Evolutionary conservation across 2,888 invertebrate genomes (phyloP), one percentile per base, ranked within the genome.

Genomic region (Pteria penguin): DNA sequence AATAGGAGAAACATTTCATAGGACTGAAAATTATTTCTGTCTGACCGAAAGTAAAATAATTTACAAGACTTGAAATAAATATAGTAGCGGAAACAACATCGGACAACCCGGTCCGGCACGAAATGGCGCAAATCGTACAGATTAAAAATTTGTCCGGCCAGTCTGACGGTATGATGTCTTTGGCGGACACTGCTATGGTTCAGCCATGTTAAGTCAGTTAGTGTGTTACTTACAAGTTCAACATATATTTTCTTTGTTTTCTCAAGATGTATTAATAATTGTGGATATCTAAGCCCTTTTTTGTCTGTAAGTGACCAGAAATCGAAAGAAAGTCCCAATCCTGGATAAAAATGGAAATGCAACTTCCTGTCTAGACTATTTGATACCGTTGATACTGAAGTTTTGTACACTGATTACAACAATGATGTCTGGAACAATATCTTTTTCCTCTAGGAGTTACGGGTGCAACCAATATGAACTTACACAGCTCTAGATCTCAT

Each of bases 391-490:
- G 22, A 52, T 52, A n/a, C 52, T n/a, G 45, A 45, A 45, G 45
- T 52, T 52, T 52, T 1, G 2, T 52, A 52, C 22, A 4, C 2
- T 2, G 2, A 52, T 52, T 52, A n/a, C 22, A n/a, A 52, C 22
- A 52, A n/a, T 22, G 22, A 52, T 52, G 18, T 63, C 24, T 71
- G 61, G 57, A 14, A 70, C 78, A 81, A n/a, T n/a, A n/a, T n/a
- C n/a, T n/a, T n/a, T n/a, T n/a, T n/a, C 18, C 18, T 45, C 8
- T 80, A 94, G 94, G 95, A 73, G 95, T 94, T 61, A 96, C 96
- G 4, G 96, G 96, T 33, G 96, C 98, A 0, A 99, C 99, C 0
- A 96, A 98, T 83, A 99, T 99, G 98, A 99, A 99, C 93, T 95
- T 96, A 14, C 97, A 97, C 90, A 98, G 98, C 86, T 98, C 98